Conservation (phyloP, 64 coral and sea anemone species). For the Exaiptasia diaphana region DNA sequence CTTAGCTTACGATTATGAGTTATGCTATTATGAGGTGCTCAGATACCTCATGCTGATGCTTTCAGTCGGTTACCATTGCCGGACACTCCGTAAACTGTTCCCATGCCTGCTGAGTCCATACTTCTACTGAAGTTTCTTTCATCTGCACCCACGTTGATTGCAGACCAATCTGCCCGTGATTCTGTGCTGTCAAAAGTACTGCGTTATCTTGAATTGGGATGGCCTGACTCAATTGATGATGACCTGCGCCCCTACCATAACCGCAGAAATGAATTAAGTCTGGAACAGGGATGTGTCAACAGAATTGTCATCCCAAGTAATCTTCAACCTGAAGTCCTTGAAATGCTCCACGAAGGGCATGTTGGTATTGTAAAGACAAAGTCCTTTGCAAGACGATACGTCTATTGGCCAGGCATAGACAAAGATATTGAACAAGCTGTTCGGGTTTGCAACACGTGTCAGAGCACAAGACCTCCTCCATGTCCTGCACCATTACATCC, state of each 20-base stretch:
- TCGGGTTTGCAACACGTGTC: not conserved
- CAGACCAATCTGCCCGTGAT: not conserved
- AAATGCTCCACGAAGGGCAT: slow-evolving; percentile 11
- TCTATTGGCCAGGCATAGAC: slow-evolving; percentile 13
- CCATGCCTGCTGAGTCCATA: not conserved
- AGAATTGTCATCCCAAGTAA: not conserved
- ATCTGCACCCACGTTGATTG: not conserved
- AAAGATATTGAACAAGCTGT: not conserved
- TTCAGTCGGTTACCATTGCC: slow-evolving; percentile 20
- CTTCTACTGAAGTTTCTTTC: not conserved
- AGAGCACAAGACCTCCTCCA: not conserved
- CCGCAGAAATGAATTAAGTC: not conserved
- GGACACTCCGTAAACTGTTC: not conserved
- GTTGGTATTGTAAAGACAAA: not conserved
- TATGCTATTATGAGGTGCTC: not conserved
- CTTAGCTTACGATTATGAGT: not conserved
- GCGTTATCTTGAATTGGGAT: not conserved
- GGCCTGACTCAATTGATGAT: not conserved
- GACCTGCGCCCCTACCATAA: not conserved
- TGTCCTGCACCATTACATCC: not conserved
- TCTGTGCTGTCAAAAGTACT: not conserved
- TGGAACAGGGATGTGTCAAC: slow-evolving; percentile 1
- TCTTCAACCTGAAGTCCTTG: not conserved
- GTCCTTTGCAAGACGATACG: not conserved
- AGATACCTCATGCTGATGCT: slow-evolving; percentile 16